A percentile compares a stretch with the other conserved stretches of the same genome.
These are phyloP conservation scores for Setophaga coronata DNA, from an alignment of 2,113 vertebrate genomes.

Conservation along the genomic window DNA sequence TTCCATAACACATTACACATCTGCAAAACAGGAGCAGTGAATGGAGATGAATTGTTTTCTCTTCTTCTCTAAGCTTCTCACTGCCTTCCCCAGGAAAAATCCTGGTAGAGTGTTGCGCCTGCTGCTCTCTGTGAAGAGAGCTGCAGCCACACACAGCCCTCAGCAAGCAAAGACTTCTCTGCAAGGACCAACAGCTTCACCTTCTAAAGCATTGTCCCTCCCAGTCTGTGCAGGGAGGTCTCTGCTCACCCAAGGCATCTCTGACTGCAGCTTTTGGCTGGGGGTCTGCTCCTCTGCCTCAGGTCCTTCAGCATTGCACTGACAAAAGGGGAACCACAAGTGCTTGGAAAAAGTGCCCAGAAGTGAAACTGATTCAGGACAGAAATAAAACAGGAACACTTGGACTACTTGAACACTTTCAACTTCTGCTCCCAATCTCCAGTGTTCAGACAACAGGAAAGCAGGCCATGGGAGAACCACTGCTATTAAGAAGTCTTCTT, in stretches of 20 bases:
- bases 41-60: neutral
- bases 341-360: neutral
- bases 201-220: neutral
- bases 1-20: neutral
- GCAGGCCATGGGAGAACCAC: neutral
- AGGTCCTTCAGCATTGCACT: neutral
- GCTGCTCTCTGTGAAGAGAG: too few species aligned
- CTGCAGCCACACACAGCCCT: too few species aligned
- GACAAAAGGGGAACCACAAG: fast-evolving
- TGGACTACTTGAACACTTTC: neutral
- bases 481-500: neutral
- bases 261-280: fast-evolving
- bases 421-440: neutral
- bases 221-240: neutral
- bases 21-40: neutral
- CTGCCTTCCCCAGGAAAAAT: neutral
- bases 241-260: neutral
- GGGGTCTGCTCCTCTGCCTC: neutral
- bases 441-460: neutral
- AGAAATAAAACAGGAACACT: neutral
- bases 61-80: neutral
- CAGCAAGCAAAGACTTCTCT: neutral
- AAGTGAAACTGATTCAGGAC: neutral
- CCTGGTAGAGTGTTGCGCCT: too few species aligned
- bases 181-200: neutral